phyloP scores from a whole-genome alignment of 2,113 vertebrate genomes.

The Pseudolaguvia tuberculata region DNA sequence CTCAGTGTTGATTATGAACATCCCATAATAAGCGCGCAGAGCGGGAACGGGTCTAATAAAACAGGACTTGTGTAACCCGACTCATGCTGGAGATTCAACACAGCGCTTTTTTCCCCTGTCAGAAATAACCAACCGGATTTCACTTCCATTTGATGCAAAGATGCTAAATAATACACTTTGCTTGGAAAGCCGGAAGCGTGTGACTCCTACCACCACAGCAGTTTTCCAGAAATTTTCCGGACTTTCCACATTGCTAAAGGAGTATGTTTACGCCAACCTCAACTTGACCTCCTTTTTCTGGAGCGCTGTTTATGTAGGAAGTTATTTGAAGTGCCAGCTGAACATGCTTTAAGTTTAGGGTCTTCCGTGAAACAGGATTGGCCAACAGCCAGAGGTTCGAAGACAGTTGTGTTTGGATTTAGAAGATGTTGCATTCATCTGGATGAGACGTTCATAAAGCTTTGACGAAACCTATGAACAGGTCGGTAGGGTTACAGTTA shows the following conservation, averaged over 20 bases:
- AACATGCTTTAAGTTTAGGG: slow-evolving; percentile 17
- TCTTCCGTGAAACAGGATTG: too few relatives aligned
- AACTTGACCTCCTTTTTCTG: slow-evolving; percentile 6
- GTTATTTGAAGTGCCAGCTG: slow-evolving; percentile 35
- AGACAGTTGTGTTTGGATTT: too few relatives aligned
- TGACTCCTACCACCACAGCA: not conserved
- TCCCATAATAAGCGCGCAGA: slow-evolving; percentile 34
- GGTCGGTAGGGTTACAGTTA: too few relatives aligned
- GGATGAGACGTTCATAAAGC: not conserved
- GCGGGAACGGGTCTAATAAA: slow-evolving; percentile 30
- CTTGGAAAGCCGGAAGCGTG: slow-evolving; percentile 11
- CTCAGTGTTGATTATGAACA: slow-evolving; percentile 34
- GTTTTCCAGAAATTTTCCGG: not conserved
- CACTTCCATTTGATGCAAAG: not conserved
- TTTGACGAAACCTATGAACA: not conserved
- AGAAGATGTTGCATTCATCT: not conserved
- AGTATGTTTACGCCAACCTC: not conserved
- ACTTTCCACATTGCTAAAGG: not conserved
- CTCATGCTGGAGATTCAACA: slow-evolving; percentile 28
- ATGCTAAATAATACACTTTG: slow-evolving; percentile 13
- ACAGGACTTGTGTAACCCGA: slow-evolving; percentile 29
- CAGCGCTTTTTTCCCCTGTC: not conserved
- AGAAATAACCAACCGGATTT: not conserved
- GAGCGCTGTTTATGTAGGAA: slow-evolving; percentile 33
- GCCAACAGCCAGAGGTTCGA: too few relatives aligned